Conservation (phyloP, 2,888 invertebrate species). For the Priocnemis perturbator region DNA sequence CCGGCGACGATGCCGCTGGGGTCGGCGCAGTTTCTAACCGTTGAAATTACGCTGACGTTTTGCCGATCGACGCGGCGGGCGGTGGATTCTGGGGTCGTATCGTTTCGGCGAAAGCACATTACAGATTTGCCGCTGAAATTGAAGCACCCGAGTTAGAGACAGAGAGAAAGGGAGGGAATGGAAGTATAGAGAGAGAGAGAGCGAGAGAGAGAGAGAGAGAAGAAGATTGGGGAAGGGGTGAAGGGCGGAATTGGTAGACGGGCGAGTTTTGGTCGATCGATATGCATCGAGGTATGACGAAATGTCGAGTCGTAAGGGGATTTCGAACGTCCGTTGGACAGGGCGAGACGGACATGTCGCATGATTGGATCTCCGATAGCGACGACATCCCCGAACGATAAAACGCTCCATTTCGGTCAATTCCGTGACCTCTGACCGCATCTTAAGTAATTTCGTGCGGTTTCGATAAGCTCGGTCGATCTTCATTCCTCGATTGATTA, state of each 20-base stretch:
- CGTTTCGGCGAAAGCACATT: not conserved
- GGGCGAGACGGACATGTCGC: not conserved
- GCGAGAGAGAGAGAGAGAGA: too few species aligned
- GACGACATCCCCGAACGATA: constrained; percentile 4
- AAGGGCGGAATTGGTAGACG: too few species aligned
- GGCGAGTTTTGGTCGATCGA: not conserved
- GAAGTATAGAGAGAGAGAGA: too few species aligned
- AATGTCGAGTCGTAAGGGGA: constrained; percentile 1
- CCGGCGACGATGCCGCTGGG: not conserved
- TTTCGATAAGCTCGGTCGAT: too few species aligned
- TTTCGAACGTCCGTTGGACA: not conserved
- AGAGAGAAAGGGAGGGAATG: too few species aligned
- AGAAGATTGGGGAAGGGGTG: too few species aligned
- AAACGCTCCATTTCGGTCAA: not conserved
- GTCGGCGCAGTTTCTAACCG: not conserved
- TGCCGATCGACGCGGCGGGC: constrained; percentile 1
- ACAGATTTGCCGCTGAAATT: not conserved
- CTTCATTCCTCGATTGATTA: too few species aligned
- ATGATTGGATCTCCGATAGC: constrained; percentile 23
- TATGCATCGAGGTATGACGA: constrained; percentile 4
- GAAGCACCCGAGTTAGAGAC: not conserved
- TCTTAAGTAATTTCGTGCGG: too few species aligned
- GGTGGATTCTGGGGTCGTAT: not conserved
- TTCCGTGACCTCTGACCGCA: too few species aligned
- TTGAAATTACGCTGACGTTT: constrained; percentile 8